Evolutionary conservation across 2,113 vertebrate species (phyloP).

Genomic region (Nicator chloris): DNA sequence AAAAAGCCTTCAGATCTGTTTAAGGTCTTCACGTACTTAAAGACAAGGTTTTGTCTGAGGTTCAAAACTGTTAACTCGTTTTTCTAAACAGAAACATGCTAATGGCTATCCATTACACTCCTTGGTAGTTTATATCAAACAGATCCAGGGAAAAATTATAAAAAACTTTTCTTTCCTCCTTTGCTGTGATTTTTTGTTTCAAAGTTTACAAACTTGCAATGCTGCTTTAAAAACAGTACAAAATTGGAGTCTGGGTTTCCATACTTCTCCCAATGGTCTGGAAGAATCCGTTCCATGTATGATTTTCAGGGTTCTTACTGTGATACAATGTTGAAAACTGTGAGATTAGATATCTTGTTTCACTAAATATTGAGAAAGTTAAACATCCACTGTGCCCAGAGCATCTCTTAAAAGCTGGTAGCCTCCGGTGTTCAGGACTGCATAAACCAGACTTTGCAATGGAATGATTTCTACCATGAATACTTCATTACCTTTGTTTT

Average conservation of each 20-base stretch:
- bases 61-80: background rate
- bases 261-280: background rate
- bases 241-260: background rate
- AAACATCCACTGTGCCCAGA: background rate
- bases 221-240: background rate
- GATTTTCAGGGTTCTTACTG: background rate
- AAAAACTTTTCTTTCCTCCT: background rate
- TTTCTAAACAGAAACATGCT: background rate
- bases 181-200: background rate
- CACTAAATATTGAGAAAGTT: background rate
- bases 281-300: background rate
- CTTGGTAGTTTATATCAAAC: background rate
- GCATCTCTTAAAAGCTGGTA: background rate
- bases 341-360: background rate
- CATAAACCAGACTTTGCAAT: background rate
- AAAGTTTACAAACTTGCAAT: background rate
- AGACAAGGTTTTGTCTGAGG: background rate
- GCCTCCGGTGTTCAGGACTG: background rate
- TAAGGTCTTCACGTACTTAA: background rate
- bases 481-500: background rate
- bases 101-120: background rate
- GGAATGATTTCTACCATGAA: background rate
- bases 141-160: background rate
- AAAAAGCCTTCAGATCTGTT: background rate
- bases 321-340: background rate